Evolutionary conservation across 2,888 invertebrate species (phyloP).

Genomic region (Melieria picta): DNA sequence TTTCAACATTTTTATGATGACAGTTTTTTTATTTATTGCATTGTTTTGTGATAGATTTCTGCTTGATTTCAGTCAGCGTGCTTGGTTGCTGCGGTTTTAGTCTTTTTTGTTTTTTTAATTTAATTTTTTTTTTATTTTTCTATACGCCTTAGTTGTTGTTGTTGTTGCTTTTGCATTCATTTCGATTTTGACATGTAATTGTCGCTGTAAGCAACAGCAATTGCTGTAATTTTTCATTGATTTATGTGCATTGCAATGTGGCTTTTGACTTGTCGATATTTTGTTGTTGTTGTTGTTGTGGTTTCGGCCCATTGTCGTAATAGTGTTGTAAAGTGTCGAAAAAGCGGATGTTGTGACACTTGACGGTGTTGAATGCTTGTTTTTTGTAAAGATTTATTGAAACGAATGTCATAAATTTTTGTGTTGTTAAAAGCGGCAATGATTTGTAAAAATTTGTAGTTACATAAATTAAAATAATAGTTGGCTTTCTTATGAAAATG

Average conservation of each 20-base stretch:
- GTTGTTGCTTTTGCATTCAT: no score
- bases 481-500: no score
- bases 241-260: constrained; percentile 4
- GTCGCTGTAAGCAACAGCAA: not conserved
- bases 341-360: constrained; percentile 14
- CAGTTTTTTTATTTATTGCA: constrained; percentile 6
- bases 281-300: not conserved
- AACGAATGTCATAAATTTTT: not conserved
- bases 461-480: no score
- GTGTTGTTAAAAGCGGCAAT: not conserved
- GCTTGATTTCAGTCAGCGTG: not conserved
- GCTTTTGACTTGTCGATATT: not conserved
- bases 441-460: no score
- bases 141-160: no score
- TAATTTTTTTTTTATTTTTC: no score
- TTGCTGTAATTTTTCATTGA: not conserved
- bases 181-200: not conserved
- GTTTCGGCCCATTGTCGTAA: not conserved
- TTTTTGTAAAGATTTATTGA: no score
- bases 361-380: not conserved
- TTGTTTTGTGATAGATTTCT: not conserved
- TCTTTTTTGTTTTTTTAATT: no score
- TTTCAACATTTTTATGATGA: not conserved
- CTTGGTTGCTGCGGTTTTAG: not conserved
- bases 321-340: constrained; percentile 9